These are phyloP conservation scores for Sebastes flavidus DNA, from an alignment of 2,797 vertebrate genomes.

Conservation along the genomic window DNA sequence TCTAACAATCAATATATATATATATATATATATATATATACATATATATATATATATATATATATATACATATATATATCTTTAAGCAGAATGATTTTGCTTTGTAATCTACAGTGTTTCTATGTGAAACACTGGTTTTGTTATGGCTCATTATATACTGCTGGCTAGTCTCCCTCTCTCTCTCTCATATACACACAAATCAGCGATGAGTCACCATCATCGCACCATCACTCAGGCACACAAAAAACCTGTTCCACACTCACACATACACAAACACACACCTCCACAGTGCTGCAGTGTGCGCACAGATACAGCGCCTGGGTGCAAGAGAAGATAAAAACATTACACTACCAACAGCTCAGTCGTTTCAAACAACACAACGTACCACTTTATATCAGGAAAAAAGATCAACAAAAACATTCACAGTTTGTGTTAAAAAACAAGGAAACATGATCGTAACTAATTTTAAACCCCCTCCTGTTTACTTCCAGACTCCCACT, in stretches of 20 bases:
- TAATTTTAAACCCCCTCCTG: not conserved
- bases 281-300: constrained; percentile 82
- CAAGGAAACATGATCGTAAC: not conserved
- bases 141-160: constrained; percentile 74
- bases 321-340: constrained; percentile 61
- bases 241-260: constrained; percentile 75
- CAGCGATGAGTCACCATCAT: constrained; percentile 84
- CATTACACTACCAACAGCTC: constrained; percentile 50
- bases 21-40: too few relatives aligned
- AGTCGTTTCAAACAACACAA: constrained; percentile 30
- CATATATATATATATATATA: too few relatives aligned
- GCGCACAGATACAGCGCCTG: constrained; percentile 62
- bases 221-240: constrained; percentile 81
- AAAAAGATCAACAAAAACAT: constrained; percentile 14
- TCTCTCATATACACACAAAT: constrained; percentile 72
- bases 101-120: constrained; percentile 51
- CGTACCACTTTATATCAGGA: constrained; percentile 1
- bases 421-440: constrained; percentile 26
- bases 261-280: constrained; percentile 79
- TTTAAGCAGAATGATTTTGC: constrained; percentile 48
- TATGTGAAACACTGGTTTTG: constrained; percentile 52
- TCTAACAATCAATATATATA: constrained; percentile 40
- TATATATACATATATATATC: not conserved
- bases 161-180: constrained; percentile 51
- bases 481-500: constrained; percentile 23